These are phyloP conservation scores for Empidonax traillii DNA, from an alignment of 2,113 vertebrate genomes.

Conservation along the genomic window DNA sequence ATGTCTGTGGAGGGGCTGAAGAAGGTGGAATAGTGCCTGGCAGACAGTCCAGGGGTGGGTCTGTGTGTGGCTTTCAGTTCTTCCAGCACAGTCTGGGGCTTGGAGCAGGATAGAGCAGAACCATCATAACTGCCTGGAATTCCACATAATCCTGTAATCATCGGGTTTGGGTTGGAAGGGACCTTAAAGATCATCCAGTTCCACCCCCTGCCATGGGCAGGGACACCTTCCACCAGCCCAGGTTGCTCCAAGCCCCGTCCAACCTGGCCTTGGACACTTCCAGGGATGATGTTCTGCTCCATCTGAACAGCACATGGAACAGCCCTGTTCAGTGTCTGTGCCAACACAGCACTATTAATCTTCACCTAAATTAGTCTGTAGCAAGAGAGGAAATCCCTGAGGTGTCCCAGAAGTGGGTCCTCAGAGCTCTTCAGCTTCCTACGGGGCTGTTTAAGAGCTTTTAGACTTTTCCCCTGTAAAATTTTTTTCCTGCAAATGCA, in stretches of 20 bases:
- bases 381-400: neutral
- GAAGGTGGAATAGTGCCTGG: neutral
- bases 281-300: neutral
- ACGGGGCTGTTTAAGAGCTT: neutral
- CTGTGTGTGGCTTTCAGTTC: neutral
- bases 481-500: neutral
- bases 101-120: accelerated
- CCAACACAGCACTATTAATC: neutral
- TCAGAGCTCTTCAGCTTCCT: neutral
- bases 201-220: neutral
- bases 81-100: neutral
- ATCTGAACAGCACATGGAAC: neutral
- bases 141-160: neutral
- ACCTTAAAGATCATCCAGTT: neutral
- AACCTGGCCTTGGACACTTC: neutral
- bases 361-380: neutral
- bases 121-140: neutral
- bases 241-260: neutral
- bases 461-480: neutral
- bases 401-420: neutral
- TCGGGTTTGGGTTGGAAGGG: neutral
- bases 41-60: neutral
- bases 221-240: neutral
- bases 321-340: neutral
- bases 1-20: neutral